These are phyloP conservation scores for Mormoops blainvillei DNA, from an alignment of 2,113 vertebrate genomes.

Conservation along the genomic window DNA sequence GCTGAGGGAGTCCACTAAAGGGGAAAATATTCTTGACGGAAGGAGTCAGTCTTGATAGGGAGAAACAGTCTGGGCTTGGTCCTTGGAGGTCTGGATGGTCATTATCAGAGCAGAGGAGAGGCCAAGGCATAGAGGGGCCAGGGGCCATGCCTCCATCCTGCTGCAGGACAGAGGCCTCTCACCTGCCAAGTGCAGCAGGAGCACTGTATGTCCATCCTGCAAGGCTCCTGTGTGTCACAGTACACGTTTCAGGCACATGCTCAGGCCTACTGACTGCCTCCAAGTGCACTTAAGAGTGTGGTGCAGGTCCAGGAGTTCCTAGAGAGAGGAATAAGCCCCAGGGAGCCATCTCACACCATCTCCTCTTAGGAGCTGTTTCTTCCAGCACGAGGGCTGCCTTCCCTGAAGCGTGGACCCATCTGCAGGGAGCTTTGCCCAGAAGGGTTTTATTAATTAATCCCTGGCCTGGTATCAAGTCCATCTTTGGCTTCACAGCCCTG, in stretches of 20 bases:
- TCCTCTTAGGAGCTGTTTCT: neutral
- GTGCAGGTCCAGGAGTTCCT: neutral
- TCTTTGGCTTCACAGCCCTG: neutral
- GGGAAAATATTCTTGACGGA: neutral
- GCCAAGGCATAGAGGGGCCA: neutral
- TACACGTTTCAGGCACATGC: neutral
- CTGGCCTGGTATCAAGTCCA: neutral
- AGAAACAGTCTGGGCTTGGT: neutral
- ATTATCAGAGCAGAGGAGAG: neutral
- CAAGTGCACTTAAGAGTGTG: neutral
- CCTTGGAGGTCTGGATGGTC: neutral
- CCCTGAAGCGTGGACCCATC: neutral
- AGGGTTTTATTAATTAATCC: neutral
- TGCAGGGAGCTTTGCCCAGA: slow-evolving; percentile 31
- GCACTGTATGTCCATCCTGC: rapidly evolving
- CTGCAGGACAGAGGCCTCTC: neutral
- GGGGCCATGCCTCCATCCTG: neutral
- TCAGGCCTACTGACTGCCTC: neutral
- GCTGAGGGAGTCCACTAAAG: neutral
- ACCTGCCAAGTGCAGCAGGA: neutral
- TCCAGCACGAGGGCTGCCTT: neutral
- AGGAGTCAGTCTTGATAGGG: neutral
- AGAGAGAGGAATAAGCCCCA: neutral
- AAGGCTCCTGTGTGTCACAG: neutral
- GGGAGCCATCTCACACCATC: neutral